phyloP scores from a whole-genome alignment of 1,140 invertebrate species.

The Dendrolimus punctatus region DNA sequence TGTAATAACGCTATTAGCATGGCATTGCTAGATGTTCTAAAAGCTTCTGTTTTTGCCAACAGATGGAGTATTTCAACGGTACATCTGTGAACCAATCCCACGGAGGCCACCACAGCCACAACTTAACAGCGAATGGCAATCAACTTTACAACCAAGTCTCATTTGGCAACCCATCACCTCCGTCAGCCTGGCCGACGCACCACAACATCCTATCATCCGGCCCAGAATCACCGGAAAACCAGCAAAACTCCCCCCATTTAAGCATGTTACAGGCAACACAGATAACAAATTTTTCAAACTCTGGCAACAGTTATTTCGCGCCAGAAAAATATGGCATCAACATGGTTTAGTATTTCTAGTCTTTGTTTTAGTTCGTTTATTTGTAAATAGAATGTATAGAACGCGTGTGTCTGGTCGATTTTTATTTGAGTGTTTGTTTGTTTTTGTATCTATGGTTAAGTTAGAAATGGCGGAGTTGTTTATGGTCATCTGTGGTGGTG shows the following conservation, averaged over 20 bases:
- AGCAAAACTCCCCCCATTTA: conserved; percentile 54
- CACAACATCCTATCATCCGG: conserved; percentile 60
- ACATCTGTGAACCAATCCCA: conserved; percentile 60
- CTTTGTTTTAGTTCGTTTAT: conserved; percentile 39
- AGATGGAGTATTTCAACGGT: conserved; percentile 79
- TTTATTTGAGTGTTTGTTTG: conserved; percentile 13
- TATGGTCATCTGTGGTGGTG: too few relatives aligned
- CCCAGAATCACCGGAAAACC: conserved; percentile 58
- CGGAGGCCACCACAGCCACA: conserved; percentile 50
- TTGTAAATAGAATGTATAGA: conserved; percentile 13
- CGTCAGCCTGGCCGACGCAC: conserved; percentile 51
- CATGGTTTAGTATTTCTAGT: conserved; percentile 69
- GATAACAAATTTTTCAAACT: conserved; percentile 58
- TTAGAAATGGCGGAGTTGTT: too few relatives aligned
- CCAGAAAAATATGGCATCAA: conserved; percentile 70
- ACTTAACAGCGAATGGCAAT: conserved; percentile 54
- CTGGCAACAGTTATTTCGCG: conserved; percentile 59
- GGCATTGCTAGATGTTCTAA: too few relatives aligned
- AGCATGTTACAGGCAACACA: conserved; percentile 65
- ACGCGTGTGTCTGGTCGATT: conserved; percentile 9
- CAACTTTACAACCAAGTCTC: conserved; percentile 65
- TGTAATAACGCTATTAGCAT: too few relatives aligned
- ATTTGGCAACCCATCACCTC: conserved; percentile 54
- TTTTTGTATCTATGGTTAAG: conserved; percentile 8
- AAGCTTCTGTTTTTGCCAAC: conserved; percentile 16